Evolutionary conservation across 2,888 invertebrate genomes (phyloP).

Genomic region (Gymnocheta viridis): DNA sequence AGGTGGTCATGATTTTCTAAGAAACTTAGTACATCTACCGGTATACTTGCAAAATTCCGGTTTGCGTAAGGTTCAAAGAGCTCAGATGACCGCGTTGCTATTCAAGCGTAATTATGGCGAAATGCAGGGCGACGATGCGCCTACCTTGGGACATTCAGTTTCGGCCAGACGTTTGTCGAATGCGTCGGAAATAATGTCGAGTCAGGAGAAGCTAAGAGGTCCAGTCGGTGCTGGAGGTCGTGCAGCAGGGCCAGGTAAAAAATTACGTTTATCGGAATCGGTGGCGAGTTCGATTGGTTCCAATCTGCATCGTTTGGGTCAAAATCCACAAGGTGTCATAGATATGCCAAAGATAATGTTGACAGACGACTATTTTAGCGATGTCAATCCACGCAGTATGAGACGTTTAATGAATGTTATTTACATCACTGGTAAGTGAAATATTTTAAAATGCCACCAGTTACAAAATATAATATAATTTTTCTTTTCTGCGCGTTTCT

Average conservation of each 20-base stretch:
- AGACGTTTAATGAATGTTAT: slow-evolving; percentile 97
- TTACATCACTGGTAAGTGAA: slow-evolving; percentile 91
- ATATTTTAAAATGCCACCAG: background rate
- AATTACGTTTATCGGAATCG: slow-evolving; percentile 92
- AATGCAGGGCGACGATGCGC: slow-evolving; percentile 79
- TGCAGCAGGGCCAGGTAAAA: slow-evolving; percentile 83
- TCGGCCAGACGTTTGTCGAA: slow-evolving; percentile 90
- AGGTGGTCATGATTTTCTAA: slow-evolving; percentile 96
- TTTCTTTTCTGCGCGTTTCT: slow-evolving; percentile 69
- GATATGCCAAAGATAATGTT: slow-evolving; percentile 90
- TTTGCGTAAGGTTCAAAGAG: slow-evolving; percentile 92
- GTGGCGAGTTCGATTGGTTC: slow-evolving; percentile 95
- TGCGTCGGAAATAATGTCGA: slow-evolving; percentile 91
- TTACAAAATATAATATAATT: background rate
- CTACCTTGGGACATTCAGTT: slow-evolving; percentile 82
- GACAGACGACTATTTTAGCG: slow-evolving; percentile 99
- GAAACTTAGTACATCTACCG: slow-evolving; percentile 98
- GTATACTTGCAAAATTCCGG: slow-evolving; percentile 99
- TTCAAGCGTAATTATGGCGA: slow-evolving; percentile 81
- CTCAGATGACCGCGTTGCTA: slow-evolving; percentile 88
- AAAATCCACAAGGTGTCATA: slow-evolving; percentile 84
- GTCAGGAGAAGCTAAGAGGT: slow-evolving; percentile 88
- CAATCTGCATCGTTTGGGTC: slow-evolving; percentile 89
- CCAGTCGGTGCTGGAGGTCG: slow-evolving; percentile 79
- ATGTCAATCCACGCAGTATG: slow-evolving; percentile 99